These are phyloP conservation scores for Phalanger gymnotis DNA, from an alignment of 2,797 vertebrate species.

Conservation along the genomic window DNA sequence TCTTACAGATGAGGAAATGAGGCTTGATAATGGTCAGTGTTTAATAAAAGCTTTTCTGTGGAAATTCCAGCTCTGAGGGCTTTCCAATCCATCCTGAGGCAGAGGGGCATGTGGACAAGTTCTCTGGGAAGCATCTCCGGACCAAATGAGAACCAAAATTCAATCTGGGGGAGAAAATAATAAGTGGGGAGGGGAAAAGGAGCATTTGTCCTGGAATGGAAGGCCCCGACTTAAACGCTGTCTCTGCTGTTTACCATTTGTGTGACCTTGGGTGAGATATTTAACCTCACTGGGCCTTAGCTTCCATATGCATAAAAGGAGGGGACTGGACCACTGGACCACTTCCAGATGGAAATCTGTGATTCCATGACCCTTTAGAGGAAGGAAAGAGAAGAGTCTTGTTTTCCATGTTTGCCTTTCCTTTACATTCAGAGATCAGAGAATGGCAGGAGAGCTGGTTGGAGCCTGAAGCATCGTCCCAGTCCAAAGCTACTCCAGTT, in stretches of 20 bases:
- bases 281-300: slow-evolving; percentile 32
- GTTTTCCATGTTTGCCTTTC: background rate
- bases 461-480: background rate
- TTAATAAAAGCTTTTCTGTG: background rate
- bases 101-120: background rate
- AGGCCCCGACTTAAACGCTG: background rate
- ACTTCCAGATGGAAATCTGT: fast-evolving
- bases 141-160: background rate
- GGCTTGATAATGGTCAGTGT: background rate
- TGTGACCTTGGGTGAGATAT: background rate
- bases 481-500: background rate
- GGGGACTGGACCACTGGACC: background rate
- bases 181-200: background rate
- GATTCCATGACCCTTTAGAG: background rate
- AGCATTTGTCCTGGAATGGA: background rate
- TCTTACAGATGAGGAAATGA: background rate
- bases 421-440: fast-evolving
- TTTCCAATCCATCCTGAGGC: background rate
- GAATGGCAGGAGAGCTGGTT: background rate
- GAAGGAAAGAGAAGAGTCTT: background rate
- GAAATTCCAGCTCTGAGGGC: background rate
- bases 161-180: background rate
- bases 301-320: background rate
- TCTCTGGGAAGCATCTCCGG: background rate
- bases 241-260: background rate